These are phyloP conservation scores for Meiosimyza decipiens DNA, from an alignment of 2,888 invertebrate genomes.

Conservation along the genomic window DNA sequence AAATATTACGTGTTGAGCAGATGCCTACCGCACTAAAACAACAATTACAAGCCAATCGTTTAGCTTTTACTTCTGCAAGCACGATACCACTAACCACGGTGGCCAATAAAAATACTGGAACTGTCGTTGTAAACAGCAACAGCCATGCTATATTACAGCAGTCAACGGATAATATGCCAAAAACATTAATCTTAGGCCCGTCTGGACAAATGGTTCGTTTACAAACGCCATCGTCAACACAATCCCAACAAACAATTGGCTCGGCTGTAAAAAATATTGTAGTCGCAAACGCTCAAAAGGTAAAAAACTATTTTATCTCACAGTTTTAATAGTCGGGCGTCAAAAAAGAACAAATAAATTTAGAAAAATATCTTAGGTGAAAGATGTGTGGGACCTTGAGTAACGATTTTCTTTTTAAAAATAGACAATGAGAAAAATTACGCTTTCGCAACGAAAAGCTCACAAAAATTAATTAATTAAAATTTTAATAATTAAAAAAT, in stretches of 20 bases:
- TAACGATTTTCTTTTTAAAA: no score
- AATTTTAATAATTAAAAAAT: no score
- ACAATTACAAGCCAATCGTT: slow-evolving; percentile 38
- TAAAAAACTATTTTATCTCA: slow-evolving; percentile 19
- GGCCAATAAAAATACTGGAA: slow-evolving; percentile 48
- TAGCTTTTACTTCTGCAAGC: slow-evolving; percentile 36
- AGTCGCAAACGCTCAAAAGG: slow-evolving; percentile 41
- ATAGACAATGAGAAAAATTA: no score
- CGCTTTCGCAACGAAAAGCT: no score
- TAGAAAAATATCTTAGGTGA: no score
- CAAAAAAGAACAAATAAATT: not conserved
- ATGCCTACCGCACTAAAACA: slow-evolving; percentile 45
- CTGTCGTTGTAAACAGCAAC: slow-evolving; percentile 46
- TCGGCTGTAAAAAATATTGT: slow-evolving; percentile 35
- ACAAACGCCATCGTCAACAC: slow-evolving; percentile 48
- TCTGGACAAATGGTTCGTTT: slow-evolving; percentile 61
- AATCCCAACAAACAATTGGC: slow-evolving; percentile 28
- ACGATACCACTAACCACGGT: slow-evolving; percentile 42
- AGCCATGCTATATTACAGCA: slow-evolving; percentile 33
- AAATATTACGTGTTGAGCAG: slow-evolving; percentile 62
- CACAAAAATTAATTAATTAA: no score
- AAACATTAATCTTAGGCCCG: slow-evolving; percentile 60
- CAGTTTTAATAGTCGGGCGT: no score
- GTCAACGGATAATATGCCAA: slow-evolving; percentile 46
- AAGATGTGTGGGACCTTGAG: no score